A percentile compares a stretch with the other conserved stretches of the same genome.
phyloP scores from a whole-genome alignment of 2,888 invertebrate genomes.

The Xestia ashworthii region DNA sequence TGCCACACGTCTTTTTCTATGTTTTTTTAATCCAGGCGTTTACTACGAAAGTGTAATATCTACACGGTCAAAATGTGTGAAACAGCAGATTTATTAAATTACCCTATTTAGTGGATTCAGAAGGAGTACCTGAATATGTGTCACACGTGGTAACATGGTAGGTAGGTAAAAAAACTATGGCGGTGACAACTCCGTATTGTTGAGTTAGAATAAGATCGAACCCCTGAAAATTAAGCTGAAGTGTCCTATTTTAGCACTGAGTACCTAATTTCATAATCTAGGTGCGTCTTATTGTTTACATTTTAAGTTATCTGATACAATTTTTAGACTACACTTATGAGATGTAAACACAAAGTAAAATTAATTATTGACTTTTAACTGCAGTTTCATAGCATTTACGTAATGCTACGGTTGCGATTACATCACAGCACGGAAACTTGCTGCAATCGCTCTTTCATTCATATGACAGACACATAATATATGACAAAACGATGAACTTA shows the following conservation, averaged over 20 bases:
- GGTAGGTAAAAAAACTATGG: not conserved
- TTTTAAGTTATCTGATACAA: not conserved
- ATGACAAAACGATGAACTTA: conserved; percentile 51
- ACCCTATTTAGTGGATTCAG: no score
- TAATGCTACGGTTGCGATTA: conserved; percentile 10
- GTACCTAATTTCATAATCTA: not conserved
- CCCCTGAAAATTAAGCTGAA: not conserved
- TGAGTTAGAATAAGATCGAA: not conserved
- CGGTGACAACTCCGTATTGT: not conserved
- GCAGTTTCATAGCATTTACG: conserved; percentile 25
- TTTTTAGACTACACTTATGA: not conserved
- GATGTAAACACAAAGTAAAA: not conserved
- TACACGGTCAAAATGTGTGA: not conserved
- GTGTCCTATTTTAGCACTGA: not conserved
- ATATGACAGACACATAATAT: conserved; percentile 24
- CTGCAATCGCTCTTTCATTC: conserved; percentile 25
- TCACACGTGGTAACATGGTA: not conserved
- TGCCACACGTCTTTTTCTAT: no score
- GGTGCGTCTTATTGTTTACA: no score
- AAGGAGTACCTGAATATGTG: not conserved
- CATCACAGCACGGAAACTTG: conserved; percentile 3
- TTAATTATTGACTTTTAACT: conserved; percentile 6
- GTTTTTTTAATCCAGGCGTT: not conserved
- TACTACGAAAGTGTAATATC: not conserved
- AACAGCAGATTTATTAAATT: not conserved